These are phyloP conservation scores for Ophion ellenae DNA, from an alignment of 2,888 invertebrate genomes.

Conservation along the genomic window DNA sequence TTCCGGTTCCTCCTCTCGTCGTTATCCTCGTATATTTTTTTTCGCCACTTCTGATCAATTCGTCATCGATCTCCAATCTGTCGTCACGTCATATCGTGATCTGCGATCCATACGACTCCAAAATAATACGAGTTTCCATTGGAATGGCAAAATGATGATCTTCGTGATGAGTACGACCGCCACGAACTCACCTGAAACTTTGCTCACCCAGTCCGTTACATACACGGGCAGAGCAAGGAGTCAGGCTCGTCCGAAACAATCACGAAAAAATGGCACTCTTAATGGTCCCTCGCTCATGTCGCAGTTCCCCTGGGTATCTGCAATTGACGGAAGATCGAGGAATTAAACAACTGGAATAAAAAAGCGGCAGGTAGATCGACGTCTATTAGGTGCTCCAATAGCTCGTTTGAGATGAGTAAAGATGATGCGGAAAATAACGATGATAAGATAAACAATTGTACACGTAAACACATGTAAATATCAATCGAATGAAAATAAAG, in stretches of 20 bases:
- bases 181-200: constrained; percentile 93
- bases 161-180: constrained; percentile 63
- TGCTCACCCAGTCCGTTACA: constrained; percentile 89
- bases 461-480: not conserved
- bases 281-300: not conserved
- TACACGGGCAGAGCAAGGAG: constrained; percentile 91
- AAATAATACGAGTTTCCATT: not conserved
- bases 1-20: not conserved
- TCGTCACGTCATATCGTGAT: not conserved
- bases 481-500: not conserved
- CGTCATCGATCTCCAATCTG: not conserved
- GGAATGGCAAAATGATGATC: not conserved
- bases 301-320: constrained; percentile 6
- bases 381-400: not conserved
- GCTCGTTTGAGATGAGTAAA: too few relatives aligned
- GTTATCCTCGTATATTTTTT: not conserved
- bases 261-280: constrained; percentile 30
- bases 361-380: not conserved
- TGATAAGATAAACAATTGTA: not conserved
- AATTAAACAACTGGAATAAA: not conserved
- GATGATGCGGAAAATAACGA: not conserved
- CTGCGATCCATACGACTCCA: not conserved
- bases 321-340: constrained; percentile 15
- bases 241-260: constrained; percentile 90
- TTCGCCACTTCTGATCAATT: not conserved